Evolutionary conservation across 2,797 vertebrate species (phyloP), one percentile per base, ranked within the genome.

Genomic region (Mus spretus): DNA sequence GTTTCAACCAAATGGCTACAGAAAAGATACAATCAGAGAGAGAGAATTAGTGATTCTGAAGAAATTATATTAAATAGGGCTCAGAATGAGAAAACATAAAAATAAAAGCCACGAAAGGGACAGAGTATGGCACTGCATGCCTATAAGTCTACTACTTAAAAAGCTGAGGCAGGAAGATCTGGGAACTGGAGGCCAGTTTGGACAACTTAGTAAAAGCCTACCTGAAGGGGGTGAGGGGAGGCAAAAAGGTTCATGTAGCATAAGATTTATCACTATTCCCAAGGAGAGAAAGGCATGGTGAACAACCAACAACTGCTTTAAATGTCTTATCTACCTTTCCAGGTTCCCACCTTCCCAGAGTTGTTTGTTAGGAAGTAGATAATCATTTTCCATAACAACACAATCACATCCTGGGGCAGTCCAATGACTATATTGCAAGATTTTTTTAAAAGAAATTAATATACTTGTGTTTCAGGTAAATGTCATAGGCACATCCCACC

Each of bases 21-120:
- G 22, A 89, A 96, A 87, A 90, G 55, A 92, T 70, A 92, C 5
- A 97, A 77, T 28, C 34, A 93, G 72, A 94, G 63, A 93, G 72
- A 94, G 63, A 89, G 31, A 96, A 94, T 59, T 67, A 77, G 15
- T 74, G 61, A 90, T 90, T 1, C 59, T 84, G 65, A 61, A 84
- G 26, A 94, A 96, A 96, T 57, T 47, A 63, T 10, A 80, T 12
- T 90, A 82, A 94, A 81, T 47, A 26, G 20, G 20, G 3, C 26
- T 95, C 34, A 96, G 17, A 96, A 85, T 82, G 12, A 92, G 47
- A 94, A 55, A 85, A 3, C 14, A 82, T 50, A 82, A 87, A 57
- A 82, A 44, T 44, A 50, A n/a, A 89, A 91, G 82, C 47, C 20
- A 87, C 22, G 53, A 61, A 85, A 78, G 50, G 61, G 28, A 31